Base-by-base conservation (phyloP, 2,797 vertebrate species). In the Tarsius wallacei region DNA sequence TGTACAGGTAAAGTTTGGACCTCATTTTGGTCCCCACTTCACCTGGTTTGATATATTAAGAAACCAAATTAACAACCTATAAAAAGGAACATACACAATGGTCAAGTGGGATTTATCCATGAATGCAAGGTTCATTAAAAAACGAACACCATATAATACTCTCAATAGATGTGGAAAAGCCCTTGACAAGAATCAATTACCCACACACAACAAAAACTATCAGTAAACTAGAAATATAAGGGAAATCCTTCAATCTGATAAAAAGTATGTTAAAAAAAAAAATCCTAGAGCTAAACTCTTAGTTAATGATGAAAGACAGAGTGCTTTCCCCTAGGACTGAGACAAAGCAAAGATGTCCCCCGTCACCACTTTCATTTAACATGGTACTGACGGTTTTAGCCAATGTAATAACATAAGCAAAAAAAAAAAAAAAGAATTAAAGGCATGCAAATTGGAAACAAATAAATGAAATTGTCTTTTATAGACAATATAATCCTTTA, bases 341-440 rank as follows among this genome's bases (percentile, higher is more conserved):
- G 13, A 49, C 21, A 47, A 81, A 7, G 64, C 21, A 57, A n/a
- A 33, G 28, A 90, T 68, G 74, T 85, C 5, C 82, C 21, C 14
- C 10, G 11, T 53, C 63, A 68, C 49, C 14, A 85, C 11, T 33
- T 68, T 53, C 49, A 85, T 63, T 31, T 5, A 78, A 31, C 9
- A 82, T 31, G 19, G 59, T 47, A 63, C 7, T 31, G 11, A 63
- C 33, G 8, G 49, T n/a, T 42, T 42, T 53, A 24, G 31, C 21
- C 31, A 53, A 47, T 36, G 31, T 53, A 22, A 33, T 24, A 68
- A 68, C 21, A 85, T 31, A 85, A 85, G 82, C 14, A 68, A 77
- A 89, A n/a, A n/a, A n/a, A n/a, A n/a, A n/a, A n/a, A n/a, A n/a
- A n/a, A 53, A 42, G 77, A 89, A 89, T 64, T 49, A 89, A 77